phyloP scores from a whole-genome alignment of 2,113 vertebrate genomes.

The Xenus cinereus region DNA sequence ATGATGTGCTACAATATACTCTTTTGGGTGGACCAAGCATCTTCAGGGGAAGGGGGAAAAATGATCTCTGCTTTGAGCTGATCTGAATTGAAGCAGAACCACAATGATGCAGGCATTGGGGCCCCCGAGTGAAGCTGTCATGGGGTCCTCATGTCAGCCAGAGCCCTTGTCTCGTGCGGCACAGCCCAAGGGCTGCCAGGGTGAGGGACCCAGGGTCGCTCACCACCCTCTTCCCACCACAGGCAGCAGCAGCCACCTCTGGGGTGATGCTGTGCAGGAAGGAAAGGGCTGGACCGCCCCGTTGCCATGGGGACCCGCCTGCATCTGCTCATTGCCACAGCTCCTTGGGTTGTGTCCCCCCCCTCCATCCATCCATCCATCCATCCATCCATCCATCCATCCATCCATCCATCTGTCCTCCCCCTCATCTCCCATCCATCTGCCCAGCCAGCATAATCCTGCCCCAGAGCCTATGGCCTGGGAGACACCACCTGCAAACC shows the following conservation, averaged over 20 bases:
- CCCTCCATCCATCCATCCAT: not conserved
- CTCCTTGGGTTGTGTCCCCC: not conserved
- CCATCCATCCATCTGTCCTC: not conserved
- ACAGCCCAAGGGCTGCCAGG: not conserved
- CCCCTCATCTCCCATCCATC: not conserved
- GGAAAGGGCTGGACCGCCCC: not conserved
- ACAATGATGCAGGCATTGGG: not conserved
- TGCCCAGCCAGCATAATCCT: not conserved
- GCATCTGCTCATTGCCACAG: not conserved
- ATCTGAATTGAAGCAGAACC: not conserved
- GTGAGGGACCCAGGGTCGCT: not conserved
- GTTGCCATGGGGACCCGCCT: not conserved
- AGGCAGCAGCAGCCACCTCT: not conserved
- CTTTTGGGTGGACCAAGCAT: not conserved
- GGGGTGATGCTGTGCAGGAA: not conserved
- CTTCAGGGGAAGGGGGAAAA: not conserved
- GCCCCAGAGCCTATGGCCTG: not conserved
- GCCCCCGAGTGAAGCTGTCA: not conserved
- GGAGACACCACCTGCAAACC: not conserved
- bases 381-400: not conserved
- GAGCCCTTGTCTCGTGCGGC: accelerated
- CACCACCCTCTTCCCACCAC: accelerated
- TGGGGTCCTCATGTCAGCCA: not conserved
- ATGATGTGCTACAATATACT: accelerated
- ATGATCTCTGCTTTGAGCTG: not conserved